Evolutionary conservation across 2,888 invertebrate genomes (phyloP).

Genomic region (Ophioninae sp.): DNA sequence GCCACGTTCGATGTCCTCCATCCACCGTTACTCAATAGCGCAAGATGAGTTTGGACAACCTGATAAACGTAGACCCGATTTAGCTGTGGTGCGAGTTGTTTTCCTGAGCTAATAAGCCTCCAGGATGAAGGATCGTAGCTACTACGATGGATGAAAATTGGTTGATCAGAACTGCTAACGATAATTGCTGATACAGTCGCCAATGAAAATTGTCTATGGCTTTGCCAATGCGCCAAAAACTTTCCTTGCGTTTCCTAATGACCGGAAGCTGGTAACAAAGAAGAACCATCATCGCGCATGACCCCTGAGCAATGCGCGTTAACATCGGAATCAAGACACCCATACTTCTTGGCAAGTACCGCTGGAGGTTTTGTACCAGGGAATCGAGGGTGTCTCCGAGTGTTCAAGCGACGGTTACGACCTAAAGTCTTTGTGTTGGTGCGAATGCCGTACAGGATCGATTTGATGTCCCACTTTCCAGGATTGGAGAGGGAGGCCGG

Average conservation of each 20-base stretch:
- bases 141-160: not conserved
- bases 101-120: not conserved
- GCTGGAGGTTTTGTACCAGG: constrained; percentile 4
- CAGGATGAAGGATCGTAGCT: not conserved
- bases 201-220: not conserved
- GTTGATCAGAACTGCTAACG: no score
- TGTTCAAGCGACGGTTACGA: constrained; percentile 12
- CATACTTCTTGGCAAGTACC: not conserved
- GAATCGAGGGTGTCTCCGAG: not conserved
- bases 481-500: constrained; percentile 62
- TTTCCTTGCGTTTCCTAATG: no score
- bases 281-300: no score
- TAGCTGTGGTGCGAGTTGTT: no score
- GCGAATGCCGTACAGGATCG: constrained; percentile 70
- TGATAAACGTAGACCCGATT: no score
- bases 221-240: no score
- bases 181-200: not conserved
- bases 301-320: no score
- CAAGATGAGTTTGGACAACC: no score
- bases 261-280: no score
- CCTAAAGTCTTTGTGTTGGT: constrained; percentile 63
- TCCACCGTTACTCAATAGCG: not conserved
- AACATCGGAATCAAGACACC: no score
- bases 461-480: constrained; percentile 78
- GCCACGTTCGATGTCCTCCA: not conserved